Evolutionary conservation across 2,888 invertebrate species (phyloP).

Genomic region (Leptopilina myrica): DNA sequence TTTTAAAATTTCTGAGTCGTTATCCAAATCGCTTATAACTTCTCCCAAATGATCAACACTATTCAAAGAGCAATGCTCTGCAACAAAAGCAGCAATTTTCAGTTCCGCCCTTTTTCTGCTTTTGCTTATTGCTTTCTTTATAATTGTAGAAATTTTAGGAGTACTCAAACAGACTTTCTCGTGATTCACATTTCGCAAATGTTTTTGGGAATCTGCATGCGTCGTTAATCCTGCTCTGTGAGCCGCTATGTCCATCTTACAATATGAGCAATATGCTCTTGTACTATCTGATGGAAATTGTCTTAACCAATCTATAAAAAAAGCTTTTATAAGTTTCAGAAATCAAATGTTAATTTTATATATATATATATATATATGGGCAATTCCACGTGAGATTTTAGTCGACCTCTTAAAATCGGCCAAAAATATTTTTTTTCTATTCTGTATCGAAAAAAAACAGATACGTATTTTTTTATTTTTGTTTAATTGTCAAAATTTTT

Average conservation of each 20-base stretch:
- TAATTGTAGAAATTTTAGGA: constrained; percentile 19
- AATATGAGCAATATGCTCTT: constrained; percentile 15
- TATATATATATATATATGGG: too few relatives aligned
- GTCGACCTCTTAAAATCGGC: too few relatives aligned
- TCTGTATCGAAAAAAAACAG: too few relatives aligned
- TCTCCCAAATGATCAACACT: constrained; percentile 56
- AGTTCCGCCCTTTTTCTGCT: constrained; percentile 45
- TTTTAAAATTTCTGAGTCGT: constrained; percentile 56
- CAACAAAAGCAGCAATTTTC: constrained; percentile 42
- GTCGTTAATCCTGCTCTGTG: constrained; percentile 3
- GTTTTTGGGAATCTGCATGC: not conserved
- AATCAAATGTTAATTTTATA: not conserved
- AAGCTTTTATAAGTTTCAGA: not conserved
- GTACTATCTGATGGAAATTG: constrained; percentile 1
- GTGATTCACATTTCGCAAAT: not conserved
- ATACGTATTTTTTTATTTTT: too few relatives aligned
- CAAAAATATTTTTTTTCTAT: too few relatives aligned
- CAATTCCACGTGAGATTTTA: too few relatives aligned
- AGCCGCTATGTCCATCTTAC: not conserved
- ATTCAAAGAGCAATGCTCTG: constrained; percentile 57
- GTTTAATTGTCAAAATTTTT: too few relatives aligned
- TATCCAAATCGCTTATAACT: constrained; percentile 55
- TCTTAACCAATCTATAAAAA: constrained; percentile 24
- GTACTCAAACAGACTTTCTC: not conserved
- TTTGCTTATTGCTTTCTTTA: constrained; percentile 29